Evolutionary conservation across 2,797 vertebrate species (phyloP), one percentile per base, ranked within the genome.

Genomic region (Danio jaintianensis): DNA sequence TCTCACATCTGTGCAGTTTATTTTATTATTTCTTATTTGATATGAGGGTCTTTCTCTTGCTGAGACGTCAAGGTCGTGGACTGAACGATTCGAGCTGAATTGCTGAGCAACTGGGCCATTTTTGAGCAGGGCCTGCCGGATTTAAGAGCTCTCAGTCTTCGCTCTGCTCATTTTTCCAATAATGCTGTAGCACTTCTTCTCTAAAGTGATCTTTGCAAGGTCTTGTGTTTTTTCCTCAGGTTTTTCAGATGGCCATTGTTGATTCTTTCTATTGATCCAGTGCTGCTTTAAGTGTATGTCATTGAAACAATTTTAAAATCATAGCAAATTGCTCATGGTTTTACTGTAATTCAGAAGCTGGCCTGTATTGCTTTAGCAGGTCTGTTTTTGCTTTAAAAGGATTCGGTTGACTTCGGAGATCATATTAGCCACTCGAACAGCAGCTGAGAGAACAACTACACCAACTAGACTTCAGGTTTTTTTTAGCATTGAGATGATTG

Each of bases 11-110:
- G 66, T 43, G 42, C 22, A 29, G 29, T 29, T 29, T 29, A 29
- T 40, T 58, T 62, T 75, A 38, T 3, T 38, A 4, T 50, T 16
- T 18, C 11, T 55, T 22, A 18, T 67, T 67, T 9, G 3, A 68
- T 59, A 38, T 12, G 62, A 67, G 42, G 43, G 42, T 42, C 10
- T 5, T 18, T 62, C 67, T 43, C 61, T 79, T 47, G 47, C 67
- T 71, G 36, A 52, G 56, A 63, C 20, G 47, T 61, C 77, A 79
- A 79, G 67, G 77, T 79, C 55, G 16, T 52, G 59, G 76, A 69
- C 76, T 62, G 55, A 62, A 36, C 38, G 55, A 70, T 15, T 78
- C 36, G 16, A 56, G 18, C 43, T 71, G 45, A 52, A 43, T 61
- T 79, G 43, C 56, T 70, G 55, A 29, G 56, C 22, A 47, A 29